These are phyloP conservation scores for Lumbricus terrestris DNA, from an alignment of 2,888 invertebrate genomes.

Conservation along the genomic window DNA sequence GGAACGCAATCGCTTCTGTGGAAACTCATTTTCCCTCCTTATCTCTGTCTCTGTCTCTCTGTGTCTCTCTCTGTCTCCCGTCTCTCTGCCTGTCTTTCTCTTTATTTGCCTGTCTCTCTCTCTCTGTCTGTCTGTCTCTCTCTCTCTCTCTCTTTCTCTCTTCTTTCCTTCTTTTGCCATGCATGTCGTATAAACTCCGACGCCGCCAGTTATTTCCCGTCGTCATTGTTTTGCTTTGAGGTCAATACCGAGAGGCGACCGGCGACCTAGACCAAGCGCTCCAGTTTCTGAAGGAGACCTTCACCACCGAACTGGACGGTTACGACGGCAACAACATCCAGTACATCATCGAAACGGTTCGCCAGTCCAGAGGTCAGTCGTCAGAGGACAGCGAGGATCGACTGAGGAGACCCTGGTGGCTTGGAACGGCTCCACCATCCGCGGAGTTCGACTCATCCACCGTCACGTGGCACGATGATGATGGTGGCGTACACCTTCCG, in stretches of 20 bases:
- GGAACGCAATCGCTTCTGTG: too few species aligned
- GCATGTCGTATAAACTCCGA: too few species aligned
- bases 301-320: slow-evolving; percentile 27
- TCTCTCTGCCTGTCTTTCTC: too few species aligned
- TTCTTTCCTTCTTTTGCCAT: too few species aligned
- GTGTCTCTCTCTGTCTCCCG: not conserved
- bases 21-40: too few species aligned
- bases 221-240: slow-evolving; percentile 10
- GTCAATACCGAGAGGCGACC: slow-evolving; percentile 34
- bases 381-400: not conserved
- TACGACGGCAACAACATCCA: slow-evolving; percentile 29
- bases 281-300: slow-evolving; percentile 33
- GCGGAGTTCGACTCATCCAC: not conserved
- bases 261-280: slow-evolving; percentile 32
- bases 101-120: too few species aligned
- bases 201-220: too few species aligned
- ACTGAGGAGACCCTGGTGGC: too few species aligned
- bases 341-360: slow-evolving; percentile 23
- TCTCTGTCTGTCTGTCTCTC: not conserved
- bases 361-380: not conserved
- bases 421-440: not conserved
- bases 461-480: not conserved
- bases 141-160: not conserved
- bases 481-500: not conserved
- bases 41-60: not conserved